Base-by-base conservation (phyloP, 2,888 invertebrate species). In the Dendrolimus houi region DNA sequence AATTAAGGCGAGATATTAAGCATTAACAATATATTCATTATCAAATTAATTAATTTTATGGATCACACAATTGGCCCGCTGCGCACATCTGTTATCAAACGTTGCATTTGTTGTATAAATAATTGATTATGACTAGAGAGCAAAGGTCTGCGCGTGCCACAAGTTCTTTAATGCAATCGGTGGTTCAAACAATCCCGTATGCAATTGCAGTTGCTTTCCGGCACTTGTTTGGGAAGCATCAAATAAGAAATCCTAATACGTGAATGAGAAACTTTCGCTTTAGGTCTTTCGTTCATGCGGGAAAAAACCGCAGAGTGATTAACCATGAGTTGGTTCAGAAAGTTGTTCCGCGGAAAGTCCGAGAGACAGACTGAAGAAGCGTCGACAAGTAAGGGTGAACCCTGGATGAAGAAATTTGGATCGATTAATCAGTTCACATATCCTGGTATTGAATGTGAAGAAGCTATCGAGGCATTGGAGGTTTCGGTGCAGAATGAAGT, bases 301-400 rank as follows among this genome's bases (percentile, higher is more conserved):
- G 93, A 63, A 91, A 85, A 75, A 93, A 93, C 91, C 93, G 93
- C 87, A 86, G 77, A 73, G 86, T 79, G 56, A 93, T 93, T 66
- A 81, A 90, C 69, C 86, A 93, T 92, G 93, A 92, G 84, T 75
- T 93, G 92, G 93, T 93, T 92, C 93, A 93, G 77, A 93, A 93
- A 83, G 87, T 92, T 89, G 91, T 93, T 86, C 87, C 87, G 60
- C 85, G 91, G 74, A 92, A 92, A 75, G 79, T 84, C 65, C 87
- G 92, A 58, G 92, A 93, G 72, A 79, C 85, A 42, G 64, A 72
- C 60, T 71, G 81, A 84, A 56, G 60, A 59, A 56, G 58, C 64
- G 12, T 61, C 63, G 40, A 58, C 63, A 12, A 69, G 65, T 47
- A 74, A 76, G 55, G 55, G 57, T 53, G 69, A 72, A 12, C 55